Evolutionary conservation across 2,797 vertebrate genomes (phyloP).

Genomic region (Rhinophrynus dorsalis): DNA sequence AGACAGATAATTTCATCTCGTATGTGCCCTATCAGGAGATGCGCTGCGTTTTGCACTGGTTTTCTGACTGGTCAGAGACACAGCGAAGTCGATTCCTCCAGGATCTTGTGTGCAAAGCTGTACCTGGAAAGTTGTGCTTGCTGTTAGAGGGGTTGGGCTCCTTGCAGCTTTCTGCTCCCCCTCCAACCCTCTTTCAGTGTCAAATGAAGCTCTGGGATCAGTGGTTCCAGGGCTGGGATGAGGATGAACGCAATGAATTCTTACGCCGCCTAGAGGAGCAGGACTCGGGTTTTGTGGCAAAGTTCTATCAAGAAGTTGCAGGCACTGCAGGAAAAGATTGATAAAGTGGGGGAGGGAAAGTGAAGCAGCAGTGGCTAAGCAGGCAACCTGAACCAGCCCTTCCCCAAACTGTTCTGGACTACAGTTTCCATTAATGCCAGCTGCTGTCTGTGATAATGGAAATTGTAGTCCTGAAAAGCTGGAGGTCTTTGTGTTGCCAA

Average conservation of each 20-base stretch:
- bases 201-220: conserved; percentile 89
- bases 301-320: conserved; percentile 79
- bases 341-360: conserved; percentile 36
- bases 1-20: conserved; percentile 59
- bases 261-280: conserved; percentile 76
- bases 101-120: conserved; percentile 84
- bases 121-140: conserved; percentile 84
- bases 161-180: conserved; percentile 76
- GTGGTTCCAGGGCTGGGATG: conserved; percentile 89
- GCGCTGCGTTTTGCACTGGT: conserved; percentile 86
- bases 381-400: too few relatives aligned
- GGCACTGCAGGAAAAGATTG: conserved; percentile 77
- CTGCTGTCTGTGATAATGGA: too few relatives aligned
- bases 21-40: conserved; percentile 86
- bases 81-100: conserved; percentile 82
- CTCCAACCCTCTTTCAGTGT: conserved; percentile 87
- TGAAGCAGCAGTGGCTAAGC: too few relatives aligned
- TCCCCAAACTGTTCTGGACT: too few relatives aligned
- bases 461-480: too few relatives aligned
- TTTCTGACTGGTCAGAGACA: conserved; percentile 71
- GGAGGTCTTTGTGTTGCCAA: too few relatives aligned
- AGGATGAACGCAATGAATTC: conserved; percentile 84
- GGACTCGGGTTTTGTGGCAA: conserved; percentile 76
- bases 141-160: conserved; percentile 80
- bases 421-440: too few relatives aligned